A percentile compares a stretch with the other conserved stretches of the same genome.
Conservation (phyloP, 2,797 vertebrate genomes). For the Phoebastria nigripes region DNA sequence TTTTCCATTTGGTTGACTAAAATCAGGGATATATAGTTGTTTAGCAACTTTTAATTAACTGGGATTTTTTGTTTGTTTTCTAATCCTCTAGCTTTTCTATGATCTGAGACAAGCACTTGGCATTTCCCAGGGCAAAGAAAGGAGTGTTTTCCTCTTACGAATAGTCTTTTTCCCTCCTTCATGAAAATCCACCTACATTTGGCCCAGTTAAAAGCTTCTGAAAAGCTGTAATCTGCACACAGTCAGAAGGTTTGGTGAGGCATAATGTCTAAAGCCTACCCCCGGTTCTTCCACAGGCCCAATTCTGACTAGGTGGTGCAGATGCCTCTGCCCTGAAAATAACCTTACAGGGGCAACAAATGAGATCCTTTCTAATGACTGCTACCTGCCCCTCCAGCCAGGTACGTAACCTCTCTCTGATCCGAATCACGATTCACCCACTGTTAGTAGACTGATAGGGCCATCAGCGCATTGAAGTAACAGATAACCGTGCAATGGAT, state of each 20-base stretch:
- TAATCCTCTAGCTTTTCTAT: neutral
- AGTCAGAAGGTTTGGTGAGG: neutral
- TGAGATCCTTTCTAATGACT: neutral
- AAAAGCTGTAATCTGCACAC: neutral
- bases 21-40: neutral
- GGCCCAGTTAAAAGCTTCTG: conserved; percentile 40
- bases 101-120: neutral
- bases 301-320: neutral
- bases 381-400: neutral
- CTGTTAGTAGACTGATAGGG: neutral
- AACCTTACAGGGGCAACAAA: neutral
- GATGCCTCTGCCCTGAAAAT: neutral
- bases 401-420: neutral
- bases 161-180: conserved; percentile 21
- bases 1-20: neutral
- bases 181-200: conserved; percentile 50
- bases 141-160: conserved; percentile 3
- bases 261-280: neutral
- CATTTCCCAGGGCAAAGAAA: conserved; percentile 26
- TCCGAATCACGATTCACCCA: accelerated
- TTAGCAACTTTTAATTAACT: neutral
- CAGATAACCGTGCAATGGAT: neutral
- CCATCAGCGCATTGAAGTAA: neutral
- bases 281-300: neutral
- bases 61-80: neutral